Conservation (phyloP, 2,797 vertebrate genomes). For the Eulemur coronatus region DNA sequence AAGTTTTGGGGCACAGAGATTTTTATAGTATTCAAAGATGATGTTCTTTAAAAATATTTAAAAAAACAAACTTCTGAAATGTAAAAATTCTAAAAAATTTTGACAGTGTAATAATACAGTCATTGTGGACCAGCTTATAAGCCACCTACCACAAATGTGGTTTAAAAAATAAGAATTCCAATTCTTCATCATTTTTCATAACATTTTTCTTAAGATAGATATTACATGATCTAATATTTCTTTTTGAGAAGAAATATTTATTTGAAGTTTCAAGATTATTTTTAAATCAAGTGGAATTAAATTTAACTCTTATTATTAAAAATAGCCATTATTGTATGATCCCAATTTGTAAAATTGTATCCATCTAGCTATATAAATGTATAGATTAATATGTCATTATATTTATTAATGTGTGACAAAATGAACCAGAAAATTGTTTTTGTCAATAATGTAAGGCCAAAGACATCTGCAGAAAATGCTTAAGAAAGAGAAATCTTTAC, state of each 20-base stretch:
- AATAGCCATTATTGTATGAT: neutral
- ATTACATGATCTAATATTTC: neutral
- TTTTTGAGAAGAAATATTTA: slow-evolving; percentile 16
- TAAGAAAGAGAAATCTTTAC: neutral
- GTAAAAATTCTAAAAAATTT: neutral
- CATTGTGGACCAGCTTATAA: neutral
- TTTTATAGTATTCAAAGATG: no score
- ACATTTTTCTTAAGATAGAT: slow-evolving; percentile 5
- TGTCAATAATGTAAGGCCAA: neutral
- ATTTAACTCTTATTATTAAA: neutral
- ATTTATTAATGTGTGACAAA: neutral
- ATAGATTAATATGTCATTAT: neutral
- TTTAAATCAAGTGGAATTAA: neutral
- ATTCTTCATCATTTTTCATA: neutral
- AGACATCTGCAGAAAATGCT: neutral
- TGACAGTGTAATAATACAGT: neutral
- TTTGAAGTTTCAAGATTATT: neutral
- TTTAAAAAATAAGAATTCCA: neutral
- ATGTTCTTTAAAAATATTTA: no score
- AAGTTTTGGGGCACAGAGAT: no score
- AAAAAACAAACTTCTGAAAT: neutral
- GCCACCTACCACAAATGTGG: neutral
- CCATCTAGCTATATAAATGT: neutral
- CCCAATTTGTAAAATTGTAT: neutral
- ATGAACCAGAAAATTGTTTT: slow-evolving; percentile 5